Conservation (phyloP, 1,140 invertebrate genomes). For the Globodera rostochiensis region DNA sequence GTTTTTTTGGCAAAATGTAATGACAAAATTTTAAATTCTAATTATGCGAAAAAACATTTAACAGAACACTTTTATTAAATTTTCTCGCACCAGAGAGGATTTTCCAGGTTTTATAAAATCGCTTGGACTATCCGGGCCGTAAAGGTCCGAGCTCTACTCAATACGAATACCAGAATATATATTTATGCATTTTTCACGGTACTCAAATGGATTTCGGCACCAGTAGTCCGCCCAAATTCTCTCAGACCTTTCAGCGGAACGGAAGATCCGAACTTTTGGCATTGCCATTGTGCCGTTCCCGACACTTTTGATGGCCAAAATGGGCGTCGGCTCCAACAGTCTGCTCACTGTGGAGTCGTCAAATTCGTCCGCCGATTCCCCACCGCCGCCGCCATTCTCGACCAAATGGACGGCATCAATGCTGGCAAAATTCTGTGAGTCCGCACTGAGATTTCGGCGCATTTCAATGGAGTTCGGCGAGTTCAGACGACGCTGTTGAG, state of each 20-base stretch:
- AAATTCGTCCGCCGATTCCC: not conserved
- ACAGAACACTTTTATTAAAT: too few relatives aligned
- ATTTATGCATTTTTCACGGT: too few relatives aligned
- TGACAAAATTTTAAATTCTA: too few relatives aligned
- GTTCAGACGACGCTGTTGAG: conserved; percentile 15
- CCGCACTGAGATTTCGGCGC: not conserved
- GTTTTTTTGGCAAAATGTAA: too few relatives aligned
- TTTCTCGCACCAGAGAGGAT: too few relatives aligned
- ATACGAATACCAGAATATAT: too few relatives aligned
- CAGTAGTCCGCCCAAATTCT: too few relatives aligned
- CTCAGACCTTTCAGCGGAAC: not conserved
- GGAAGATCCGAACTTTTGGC: not conserved
- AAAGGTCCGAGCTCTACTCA: too few relatives aligned
- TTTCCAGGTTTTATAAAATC: too few relatives aligned
- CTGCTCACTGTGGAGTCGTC: conserved; percentile 3
- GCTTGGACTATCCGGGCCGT: too few relatives aligned
- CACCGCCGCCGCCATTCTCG: not conserved
- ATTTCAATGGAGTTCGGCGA: not conserved
- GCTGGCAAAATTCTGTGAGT: not conserved
- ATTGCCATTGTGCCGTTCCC: not conserved
- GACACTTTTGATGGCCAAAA: not conserved
- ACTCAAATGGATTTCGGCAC: too few relatives aligned
- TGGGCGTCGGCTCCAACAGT: not conserved
- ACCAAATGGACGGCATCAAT: not conserved
- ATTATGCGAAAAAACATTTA: too few relatives aligned